Evolutionary conservation across 2,113 vertebrate genomes (phyloP), one percentile per base, ranked within the genome.

Genomic region (Mastomys natalensis): DNA sequence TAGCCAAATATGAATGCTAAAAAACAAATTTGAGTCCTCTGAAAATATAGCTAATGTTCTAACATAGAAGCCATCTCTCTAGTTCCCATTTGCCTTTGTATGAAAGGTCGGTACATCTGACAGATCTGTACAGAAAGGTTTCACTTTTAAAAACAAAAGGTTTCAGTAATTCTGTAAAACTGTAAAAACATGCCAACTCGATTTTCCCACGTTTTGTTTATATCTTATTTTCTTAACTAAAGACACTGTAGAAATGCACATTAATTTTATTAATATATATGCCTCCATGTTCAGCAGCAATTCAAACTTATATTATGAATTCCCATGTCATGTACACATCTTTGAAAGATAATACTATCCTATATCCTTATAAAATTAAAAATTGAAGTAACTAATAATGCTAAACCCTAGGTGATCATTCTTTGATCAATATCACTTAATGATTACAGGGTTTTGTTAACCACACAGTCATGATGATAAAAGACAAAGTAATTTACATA

Each of bases 291-390:
- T 85, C 48, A 96, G 74, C 73, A 76, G 22, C 55, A 87, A 12
- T 12, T 76, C 60, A n/a, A 34, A 34, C 43, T 1, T 90, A 78
- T 72, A 45, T 21, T 95, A 17, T 48, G 5, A 81, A 26, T 76
- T 55, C 2, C 19, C 4, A 10, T 2, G 7, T 77, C 60, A 51
- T 55, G 1, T 43, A 43, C 7, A 43, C 22, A n/a, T 34, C 45
- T 76, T 96, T 87, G 40, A 85, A 85, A 29, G 15, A 1, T 10
- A 92, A 48, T 97, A 48, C 19, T 87, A 29, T 68, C 77, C 26
- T 94, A 15, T n/a, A 76, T 29, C 19, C 80, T 86, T 80, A 53
- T 84, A 53, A 72, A 89, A 95, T 40, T 48, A 64, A 88, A 91
- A 60, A 7, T 9, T 76, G 4, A 4, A 87, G 29, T 84, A 26